A percentile compares a stretch with the other conserved stretches of the same genome.
Evolutionary conservation across 2,797 vertebrate genomes (phyloP).

Genomic region (Alauda arvensis): DNA sequence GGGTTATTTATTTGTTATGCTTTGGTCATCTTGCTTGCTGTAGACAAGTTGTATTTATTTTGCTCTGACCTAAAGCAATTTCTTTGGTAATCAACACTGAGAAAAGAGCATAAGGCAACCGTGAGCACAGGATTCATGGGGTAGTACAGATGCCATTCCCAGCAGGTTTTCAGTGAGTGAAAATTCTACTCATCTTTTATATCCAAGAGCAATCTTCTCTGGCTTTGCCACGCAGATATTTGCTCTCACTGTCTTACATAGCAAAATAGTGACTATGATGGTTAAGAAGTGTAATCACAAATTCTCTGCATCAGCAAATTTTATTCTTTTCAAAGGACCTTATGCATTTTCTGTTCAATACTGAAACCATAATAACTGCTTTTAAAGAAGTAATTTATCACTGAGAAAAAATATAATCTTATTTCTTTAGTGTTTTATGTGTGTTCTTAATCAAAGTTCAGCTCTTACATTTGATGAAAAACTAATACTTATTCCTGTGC

Average conservation of each 20-base stretch:
- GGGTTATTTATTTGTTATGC: background rate
- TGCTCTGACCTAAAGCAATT: background rate
- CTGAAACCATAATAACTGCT: background rate
- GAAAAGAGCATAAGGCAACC: background rate
- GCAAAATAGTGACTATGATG: background rate
- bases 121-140: background rate
- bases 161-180: conserved; percentile 1
- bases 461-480: background rate
- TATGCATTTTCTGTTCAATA: background rate
- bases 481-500: background rate
- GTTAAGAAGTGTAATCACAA: conserved; percentile 1
- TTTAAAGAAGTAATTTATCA: background rate
- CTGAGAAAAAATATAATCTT: background rate
- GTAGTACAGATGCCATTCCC: background rate
- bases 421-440: background rate
- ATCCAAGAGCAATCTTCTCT: background rate
- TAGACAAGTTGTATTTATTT: background rate
- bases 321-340: background rate
- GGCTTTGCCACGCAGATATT: background rate
- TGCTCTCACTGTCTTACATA: background rate
- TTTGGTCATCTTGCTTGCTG: background rate
- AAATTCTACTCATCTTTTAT: conserved; percentile 16
- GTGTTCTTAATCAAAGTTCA: background rate
- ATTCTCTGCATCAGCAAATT: background rate
- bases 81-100: conserved; percentile 2